phyloP scores from a whole-genome alignment of 2,113 vertebrate species.

The Spizaetus ornatus region DNA sequence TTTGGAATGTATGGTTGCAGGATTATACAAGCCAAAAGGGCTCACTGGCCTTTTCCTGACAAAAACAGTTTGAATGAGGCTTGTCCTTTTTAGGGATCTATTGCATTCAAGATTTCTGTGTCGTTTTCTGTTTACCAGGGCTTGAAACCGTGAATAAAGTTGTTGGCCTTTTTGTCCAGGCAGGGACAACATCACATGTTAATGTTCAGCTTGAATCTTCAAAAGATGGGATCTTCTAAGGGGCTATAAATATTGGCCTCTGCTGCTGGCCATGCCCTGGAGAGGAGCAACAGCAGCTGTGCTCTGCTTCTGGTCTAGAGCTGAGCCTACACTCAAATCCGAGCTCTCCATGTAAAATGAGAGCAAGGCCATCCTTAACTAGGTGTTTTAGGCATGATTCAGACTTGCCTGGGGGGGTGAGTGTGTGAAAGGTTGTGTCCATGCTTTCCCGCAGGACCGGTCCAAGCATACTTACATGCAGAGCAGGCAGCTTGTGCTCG shows the following conservation, averaged over 20 bases:
- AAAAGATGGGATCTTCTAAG: not conserved
- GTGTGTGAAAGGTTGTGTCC: rapidly evolving
- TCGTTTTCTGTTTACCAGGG: not conserved
- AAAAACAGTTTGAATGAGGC: not conserved
- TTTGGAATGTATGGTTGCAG: not conserved
- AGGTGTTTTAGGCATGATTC: not conserved
- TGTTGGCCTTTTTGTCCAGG: not conserved
- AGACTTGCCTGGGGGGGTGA: not conserved
- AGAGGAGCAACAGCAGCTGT: not conserved
- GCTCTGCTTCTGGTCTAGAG: not conserved
- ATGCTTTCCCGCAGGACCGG: rapidly evolving
- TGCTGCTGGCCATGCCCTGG: not conserved
- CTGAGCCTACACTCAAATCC: rapidly evolving
- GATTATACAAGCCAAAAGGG: not conserved
- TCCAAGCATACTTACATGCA: not conserved
- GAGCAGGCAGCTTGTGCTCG: not conserved
- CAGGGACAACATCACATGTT: not conserved
- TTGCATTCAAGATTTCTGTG: not conserved
- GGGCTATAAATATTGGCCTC: not conserved
- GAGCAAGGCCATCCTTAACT: not conserved
- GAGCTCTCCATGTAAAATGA: not conserved
- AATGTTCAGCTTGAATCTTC: not conserved
- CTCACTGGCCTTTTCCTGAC: not conserved
- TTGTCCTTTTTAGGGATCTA: not conserved
- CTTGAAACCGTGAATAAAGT: not conserved